Percentiles rank a stretch among this genome's conserved stretches.
Evolutionary conservation across 2,113 vertebrate genomes (phyloP).

Genomic region (Rhinichthys klamathensis): DNA sequence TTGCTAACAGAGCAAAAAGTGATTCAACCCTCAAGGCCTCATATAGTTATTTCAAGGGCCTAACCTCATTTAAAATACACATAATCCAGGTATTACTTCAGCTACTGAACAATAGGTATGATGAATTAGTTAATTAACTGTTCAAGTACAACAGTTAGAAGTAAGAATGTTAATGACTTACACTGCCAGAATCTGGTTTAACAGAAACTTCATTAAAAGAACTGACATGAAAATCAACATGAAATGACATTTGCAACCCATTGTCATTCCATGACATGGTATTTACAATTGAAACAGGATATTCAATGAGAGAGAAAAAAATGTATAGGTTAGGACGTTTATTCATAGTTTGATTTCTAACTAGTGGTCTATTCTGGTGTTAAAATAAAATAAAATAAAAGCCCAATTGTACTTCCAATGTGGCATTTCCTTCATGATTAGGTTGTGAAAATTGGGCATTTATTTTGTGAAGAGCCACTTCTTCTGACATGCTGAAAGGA

Average conservation of each 20-base stretch:
- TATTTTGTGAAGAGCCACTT: neutral
- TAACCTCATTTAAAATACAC: conserved; percentile 22
- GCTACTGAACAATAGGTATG: conserved; percentile 14
- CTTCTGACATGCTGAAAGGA: neutral
- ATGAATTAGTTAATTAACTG: conserved; percentile 17
- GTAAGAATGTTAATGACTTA: neutral
- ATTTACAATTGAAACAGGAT: neutral
- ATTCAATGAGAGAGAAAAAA: neutral
- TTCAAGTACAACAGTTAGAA: neutral
- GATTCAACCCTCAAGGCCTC: conserved; percentile 7
- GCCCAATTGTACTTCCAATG: too few relatives aligned
- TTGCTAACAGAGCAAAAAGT: neutral
- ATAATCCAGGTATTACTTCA: conserved; percentile 24
- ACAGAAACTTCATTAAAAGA: neutral
- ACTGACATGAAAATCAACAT: neutral
- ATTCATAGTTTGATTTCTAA: neutral
- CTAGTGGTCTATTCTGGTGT: too few relatives aligned
- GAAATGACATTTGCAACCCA: neutral
- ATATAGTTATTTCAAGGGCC: conserved; percentile 13
- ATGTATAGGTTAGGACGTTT: neutral
- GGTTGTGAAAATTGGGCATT: neutral
- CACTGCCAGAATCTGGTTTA: neutral
- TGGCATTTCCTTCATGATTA: too few relatives aligned
- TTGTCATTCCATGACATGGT: neutral
- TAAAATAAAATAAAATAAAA: too few relatives aligned